Evolutionary conservation across 2,888 invertebrate genomes (phyloP).

Genomic region (Ornithoptera alexandrae): DNA sequence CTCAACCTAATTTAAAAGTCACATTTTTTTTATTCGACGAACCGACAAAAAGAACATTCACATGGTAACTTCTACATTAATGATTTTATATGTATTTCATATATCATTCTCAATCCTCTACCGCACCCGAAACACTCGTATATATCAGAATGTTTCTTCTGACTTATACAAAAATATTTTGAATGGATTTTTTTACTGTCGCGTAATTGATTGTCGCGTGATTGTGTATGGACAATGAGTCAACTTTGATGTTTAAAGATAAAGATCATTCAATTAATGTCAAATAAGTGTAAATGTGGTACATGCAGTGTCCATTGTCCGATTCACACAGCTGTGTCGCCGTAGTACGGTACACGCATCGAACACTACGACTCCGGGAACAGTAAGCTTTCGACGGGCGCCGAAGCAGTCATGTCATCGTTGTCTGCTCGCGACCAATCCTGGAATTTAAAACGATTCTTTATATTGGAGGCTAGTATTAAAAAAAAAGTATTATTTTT

Average conservation of each 20-base stretch:
- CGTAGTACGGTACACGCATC: slow-evolving; percentile 18
- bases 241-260: no score
- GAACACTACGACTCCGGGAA: slow-evolving; percentile 64
- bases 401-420: slow-evolving; percentile 63
- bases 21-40: no score
- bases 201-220: not conserved
- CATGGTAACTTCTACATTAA: no score
- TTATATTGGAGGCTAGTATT: not conserved
- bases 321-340: slow-evolving; percentile 35
- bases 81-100: no score
- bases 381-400: slow-evolving; percentile 66
- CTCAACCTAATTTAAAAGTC: no score
- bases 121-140: no score
- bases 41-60: no score
- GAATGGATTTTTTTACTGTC: not conserved
- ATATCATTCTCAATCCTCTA: no score
- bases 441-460: slow-evolving; percentile 39
- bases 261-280: no score
- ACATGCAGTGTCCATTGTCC: slow-evolving; percentile 2
- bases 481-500: not conserved
- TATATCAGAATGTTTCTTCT: no score
- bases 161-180: not conserved
- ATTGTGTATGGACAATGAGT: no score
- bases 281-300: not conserved
- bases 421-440: slow-evolving; percentile 67